Evolutionary conservation across 2,888 invertebrate genomes (phyloP).

Genomic region (Coelopa pilipes): DNA sequence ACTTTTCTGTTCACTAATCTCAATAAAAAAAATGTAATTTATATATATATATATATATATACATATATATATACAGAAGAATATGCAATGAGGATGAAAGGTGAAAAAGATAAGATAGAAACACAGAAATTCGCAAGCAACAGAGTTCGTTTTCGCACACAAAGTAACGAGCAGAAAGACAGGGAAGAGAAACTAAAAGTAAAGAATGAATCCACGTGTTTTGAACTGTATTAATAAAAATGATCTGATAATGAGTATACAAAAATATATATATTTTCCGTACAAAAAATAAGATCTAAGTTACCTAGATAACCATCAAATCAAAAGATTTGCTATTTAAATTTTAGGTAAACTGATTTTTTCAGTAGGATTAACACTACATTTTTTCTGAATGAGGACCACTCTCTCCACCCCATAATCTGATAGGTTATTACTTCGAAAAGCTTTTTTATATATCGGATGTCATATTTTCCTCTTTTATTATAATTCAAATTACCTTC

Average conservation of each 20-base stretch:
- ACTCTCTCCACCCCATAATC: neutral
- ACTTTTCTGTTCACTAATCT: neutral
- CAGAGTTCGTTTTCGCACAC: neutral
- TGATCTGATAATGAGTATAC: too few relatives aligned
- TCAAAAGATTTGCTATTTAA: too few relatives aligned
- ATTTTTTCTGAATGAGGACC: too few relatives aligned
- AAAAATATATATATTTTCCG: too few relatives aligned
- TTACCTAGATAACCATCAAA: too few relatives aligned
- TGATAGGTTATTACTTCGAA: neutral
- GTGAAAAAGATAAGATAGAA: neutral
- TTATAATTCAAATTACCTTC: conserved; percentile 68
- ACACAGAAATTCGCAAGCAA: conserved; percentile 15
- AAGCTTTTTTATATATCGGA: neutral
- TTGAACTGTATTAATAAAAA: neutral
- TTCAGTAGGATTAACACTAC: neutral
- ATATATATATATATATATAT: neutral
- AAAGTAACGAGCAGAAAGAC: neutral
- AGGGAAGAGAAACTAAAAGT: neutral
- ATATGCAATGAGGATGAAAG: neutral
- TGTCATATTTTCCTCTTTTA: neutral
- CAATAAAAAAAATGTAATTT: neutral
- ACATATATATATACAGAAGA: neutral
- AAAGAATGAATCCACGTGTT: conserved; percentile 14
- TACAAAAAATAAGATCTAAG: too few relatives aligned
- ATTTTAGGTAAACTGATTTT: too few relatives aligned